Evolutionary conservation across 2,797 vertebrate species (phyloP).

Genomic region (Hydrocynus forskahlii): DNA sequence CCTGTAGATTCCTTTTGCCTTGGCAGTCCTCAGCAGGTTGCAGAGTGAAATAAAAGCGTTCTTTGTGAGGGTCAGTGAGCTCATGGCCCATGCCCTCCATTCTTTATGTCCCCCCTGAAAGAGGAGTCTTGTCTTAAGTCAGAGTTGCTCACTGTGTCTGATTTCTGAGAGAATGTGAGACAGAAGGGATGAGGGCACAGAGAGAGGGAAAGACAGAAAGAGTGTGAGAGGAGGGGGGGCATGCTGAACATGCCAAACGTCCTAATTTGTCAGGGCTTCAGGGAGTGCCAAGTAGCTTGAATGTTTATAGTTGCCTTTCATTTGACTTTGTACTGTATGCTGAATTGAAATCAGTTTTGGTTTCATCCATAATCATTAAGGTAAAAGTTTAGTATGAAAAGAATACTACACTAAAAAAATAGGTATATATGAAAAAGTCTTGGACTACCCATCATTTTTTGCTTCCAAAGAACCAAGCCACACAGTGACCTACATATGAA

Average conservation of each 20-base stretch:
- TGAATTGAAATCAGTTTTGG: background rate
- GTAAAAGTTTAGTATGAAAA: background rate
- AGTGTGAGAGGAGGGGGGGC: constrained; percentile 39
- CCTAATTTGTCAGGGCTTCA: constrained; percentile 49
- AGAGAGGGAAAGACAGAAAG: constrained; percentile 40
- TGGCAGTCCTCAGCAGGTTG: constrained; percentile 54
- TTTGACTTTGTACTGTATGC: background rate
- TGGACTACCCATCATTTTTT: too few relatives aligned
- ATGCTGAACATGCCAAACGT: constrained; percentile 49
- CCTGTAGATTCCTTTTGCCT: constrained; percentile 37
- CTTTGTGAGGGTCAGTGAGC: constrained; percentile 70
- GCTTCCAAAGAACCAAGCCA: too few relatives aligned
- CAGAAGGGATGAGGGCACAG: constrained; percentile 50
- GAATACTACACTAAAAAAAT: too few relatives aligned
- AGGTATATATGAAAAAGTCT: too few relatives aligned
- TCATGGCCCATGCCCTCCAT: constrained; percentile 54
- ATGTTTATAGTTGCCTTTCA: background rate
- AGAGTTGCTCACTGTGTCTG: constrained; percentile 56
- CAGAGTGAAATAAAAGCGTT: constrained; percentile 64
- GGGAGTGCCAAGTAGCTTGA: constrained; percentile 31
- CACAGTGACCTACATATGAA: too few relatives aligned
- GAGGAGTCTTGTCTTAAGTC: constrained; percentile 67
- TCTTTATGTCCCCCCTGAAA: constrained; percentile 64
- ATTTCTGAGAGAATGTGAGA: constrained; percentile 57
- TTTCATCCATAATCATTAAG: background rate